phyloP scores from a whole-genome alignment of 30 jellyfish, hydroid and myxozoan species.

The Aurelia aurita complex sp. Pacific region DNA sequence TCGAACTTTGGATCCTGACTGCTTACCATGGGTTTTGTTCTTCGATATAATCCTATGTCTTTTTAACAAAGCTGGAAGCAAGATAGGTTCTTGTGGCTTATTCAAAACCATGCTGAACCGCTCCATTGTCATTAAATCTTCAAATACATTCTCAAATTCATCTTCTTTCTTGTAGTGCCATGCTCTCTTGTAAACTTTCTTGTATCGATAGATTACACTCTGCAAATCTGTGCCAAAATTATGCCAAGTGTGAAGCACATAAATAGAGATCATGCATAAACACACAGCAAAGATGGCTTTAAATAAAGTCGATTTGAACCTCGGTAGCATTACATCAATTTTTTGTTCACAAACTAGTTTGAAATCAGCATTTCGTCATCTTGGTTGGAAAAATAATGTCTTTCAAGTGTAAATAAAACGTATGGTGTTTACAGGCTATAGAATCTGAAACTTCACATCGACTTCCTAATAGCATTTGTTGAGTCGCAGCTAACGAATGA shows the following conservation, averaged over 20 bases:
- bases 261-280: background rate
- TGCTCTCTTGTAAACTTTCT: background rate
- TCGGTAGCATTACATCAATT: background rate
- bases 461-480: too few relatives aligned
- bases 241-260: slow-evolving; percentile 11
- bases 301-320: slow-evolving; percentile 2
- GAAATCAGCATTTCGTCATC: too few relatives aligned
- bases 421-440: too few relatives aligned
- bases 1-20: background rate
- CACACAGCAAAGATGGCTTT: background rate
- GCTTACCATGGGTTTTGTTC: slow-evolving; percentile 22
- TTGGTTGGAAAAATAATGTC: too few relatives aligned
- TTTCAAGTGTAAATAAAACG: too few relatives aligned
- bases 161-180: background rate
- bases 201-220: background rate
- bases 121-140: slow-evolving; percentile 22
- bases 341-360: too few relatives aligned
- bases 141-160: background rate
- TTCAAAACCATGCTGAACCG: slow-evolving; percentile 9
- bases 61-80: slow-evolving; percentile 10
- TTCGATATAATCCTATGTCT: background rate
- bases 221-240: slow-evolving; percentile 1
- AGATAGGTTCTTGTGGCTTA: slow-evolving; percentile 2
- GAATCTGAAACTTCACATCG: too few relatives aligned
- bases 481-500: too few relatives aligned